Conservation (phyloP, 2,888 invertebrate genomes). For the Phymatocera aterrima region DNA sequence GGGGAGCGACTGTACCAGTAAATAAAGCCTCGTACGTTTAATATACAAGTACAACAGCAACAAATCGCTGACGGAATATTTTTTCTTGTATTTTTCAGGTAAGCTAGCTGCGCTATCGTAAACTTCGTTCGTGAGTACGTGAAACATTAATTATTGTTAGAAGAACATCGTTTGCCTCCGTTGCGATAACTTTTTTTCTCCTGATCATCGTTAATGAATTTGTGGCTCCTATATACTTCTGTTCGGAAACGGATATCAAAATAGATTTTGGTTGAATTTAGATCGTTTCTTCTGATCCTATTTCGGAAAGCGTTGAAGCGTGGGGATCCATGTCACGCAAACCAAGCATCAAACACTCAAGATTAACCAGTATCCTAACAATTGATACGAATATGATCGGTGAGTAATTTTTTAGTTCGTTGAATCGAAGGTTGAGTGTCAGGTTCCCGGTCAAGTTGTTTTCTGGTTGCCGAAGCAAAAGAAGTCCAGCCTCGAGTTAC, state of each 20-base stretch:
- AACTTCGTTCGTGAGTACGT: too few relatives aligned
- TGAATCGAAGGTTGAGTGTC: constrained; percentile 25
- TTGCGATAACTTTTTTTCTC: too few relatives aligned
- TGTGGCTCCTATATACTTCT: too few relatives aligned
- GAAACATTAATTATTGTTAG: too few relatives aligned
- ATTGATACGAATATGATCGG: neutral
- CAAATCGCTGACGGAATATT: neutral
- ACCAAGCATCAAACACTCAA: neutral
- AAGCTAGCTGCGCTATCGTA: neutral
- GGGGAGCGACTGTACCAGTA: too few relatives aligned
- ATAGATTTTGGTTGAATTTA: too few relatives aligned
- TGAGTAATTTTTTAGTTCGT: constrained; percentile 6
- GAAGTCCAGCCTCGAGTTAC: constrained; percentile 23
- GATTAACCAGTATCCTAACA: neutral
- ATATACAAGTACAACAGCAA: neutral
- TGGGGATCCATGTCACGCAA: neutral
- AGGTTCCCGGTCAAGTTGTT: constrained; percentile 10
- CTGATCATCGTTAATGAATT: too few relatives aligned
- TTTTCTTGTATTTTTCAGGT: constrained; percentile 18
- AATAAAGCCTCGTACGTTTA: too few relatives aligned
- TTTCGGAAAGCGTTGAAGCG: too few relatives aligned
- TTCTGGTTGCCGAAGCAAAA: neutral
- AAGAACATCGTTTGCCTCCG: too few relatives aligned
- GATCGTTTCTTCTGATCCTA: too few relatives aligned
- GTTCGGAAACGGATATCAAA: too few relatives aligned